Percentiles rank a stretch among this genome's conserved stretches.
Conservation (phyloP, 2,888 invertebrate genomes). For the Epicampocera succincta region DNA sequence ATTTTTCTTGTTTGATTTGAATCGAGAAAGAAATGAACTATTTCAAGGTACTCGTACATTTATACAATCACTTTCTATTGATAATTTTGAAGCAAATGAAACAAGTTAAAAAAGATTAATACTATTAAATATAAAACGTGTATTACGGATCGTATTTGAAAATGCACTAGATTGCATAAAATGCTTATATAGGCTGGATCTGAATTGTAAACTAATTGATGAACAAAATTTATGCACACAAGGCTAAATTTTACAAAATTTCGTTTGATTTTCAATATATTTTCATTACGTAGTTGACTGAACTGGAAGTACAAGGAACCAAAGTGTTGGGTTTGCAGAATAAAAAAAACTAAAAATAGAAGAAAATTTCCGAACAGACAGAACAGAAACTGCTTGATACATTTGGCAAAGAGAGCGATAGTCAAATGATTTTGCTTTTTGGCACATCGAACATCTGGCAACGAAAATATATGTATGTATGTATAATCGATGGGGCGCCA, state of each 20-base stretch:
- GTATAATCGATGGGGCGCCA: background rate
- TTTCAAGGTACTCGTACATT: background rate
- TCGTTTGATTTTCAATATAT: slow-evolving; percentile 9
- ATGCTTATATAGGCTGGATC: slow-evolving; percentile 9
- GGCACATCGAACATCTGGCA: slow-evolving; percentile 39
- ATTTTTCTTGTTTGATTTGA: background rate
- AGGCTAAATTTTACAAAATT: background rate
- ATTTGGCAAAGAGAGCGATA: background rate
- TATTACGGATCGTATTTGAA: background rate
- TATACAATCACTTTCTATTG: slow-evolving; percentile 38
- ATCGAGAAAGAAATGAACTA: background rate
- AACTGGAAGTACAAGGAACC: background rate
- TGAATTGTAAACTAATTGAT: slow-evolving; percentile 30
- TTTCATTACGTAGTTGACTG: background rate
- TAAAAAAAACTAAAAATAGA: background rate
- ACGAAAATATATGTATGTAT: no score
- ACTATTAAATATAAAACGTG: slow-evolving; percentile 23
- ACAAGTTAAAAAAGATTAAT: slow-evolving; percentile 18
- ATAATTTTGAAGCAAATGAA: slow-evolving; percentile 40
- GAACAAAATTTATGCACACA: background rate
- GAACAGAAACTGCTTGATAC: background rate
- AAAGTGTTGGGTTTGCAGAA: background rate
- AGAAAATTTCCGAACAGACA: background rate
- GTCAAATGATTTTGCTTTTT: slow-evolving; percentile 34
- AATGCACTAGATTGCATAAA: slow-evolving; percentile 2